Base-by-base conservation (phyloP, 2,888 invertebrate genomes). In the Leptinotarsa haldemani region DNA sequence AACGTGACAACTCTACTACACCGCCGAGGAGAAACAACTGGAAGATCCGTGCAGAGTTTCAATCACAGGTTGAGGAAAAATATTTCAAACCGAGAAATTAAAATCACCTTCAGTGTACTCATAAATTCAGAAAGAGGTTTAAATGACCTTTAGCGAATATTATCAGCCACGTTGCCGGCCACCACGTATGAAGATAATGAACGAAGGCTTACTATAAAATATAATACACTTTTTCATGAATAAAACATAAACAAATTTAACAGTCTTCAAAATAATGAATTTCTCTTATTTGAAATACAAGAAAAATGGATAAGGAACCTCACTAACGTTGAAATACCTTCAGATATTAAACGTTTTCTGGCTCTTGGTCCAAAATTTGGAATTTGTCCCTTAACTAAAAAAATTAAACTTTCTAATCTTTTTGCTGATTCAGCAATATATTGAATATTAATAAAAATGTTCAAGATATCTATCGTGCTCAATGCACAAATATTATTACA, bases 361-460 rank as follows among this genome's bases (percentile, higher is more conserved):
- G 53, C 53, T n/a, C 16, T 53, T 53, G 53, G 53, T 7, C 53
- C 53, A 16, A n/a, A 53, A 53, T 53, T 53, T n/a, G 53, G 53
- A n/a, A 53, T 53, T 53, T n/a, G 53, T n/a, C 52, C 53, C 16
- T 53, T 3, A 18, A 53, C 53, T 7, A 1, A 53, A 53, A 12
- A 53, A 53, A 53, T n/a, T n/a, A 53, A 12, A 53, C 53, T 53
- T n/a, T 53, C 53, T n/a, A n/a, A 53, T 5, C 22, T 22, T 22
- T 2, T 22, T 22, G 22, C 22, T 22, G 22, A 22, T 22, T 22
- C 1, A 2, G 3, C n/a, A n/a, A n/a, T n/a, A n/a, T n/a, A n/a
- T n/a, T n/a, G 4, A 52, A 52, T 12, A 16, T 52, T 16, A n/a
- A 52, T 16, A 52, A 15, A 5, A 53, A 53, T 5, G 4, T 53